phyloP scores from a whole-genome alignment of 2,797 vertebrate species.

The Fringilla coelebs region DNA sequence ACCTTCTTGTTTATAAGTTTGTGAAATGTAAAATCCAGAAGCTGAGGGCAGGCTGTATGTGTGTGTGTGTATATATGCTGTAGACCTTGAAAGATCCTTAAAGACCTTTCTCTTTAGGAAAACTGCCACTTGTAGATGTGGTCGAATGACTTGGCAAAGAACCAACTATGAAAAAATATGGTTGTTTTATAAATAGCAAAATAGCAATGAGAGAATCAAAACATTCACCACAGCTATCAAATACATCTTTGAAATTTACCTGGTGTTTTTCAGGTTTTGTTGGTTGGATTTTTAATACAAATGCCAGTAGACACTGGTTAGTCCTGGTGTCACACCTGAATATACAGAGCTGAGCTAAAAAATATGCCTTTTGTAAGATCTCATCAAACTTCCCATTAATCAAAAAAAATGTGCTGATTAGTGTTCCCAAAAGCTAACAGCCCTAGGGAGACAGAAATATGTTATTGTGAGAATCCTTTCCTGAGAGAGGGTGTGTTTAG shows the following conservation, averaged over 20 bases:
- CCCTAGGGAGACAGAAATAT: neutral
- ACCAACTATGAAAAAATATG: neutral
- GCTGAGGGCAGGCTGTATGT: neutral
- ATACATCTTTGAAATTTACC: neutral
- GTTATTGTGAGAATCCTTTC: neutral
- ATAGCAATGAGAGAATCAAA: neutral
- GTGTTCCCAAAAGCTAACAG: neutral
- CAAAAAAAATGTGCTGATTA: neutral
- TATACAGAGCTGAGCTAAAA: neutral
- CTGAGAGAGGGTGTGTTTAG: neutral
- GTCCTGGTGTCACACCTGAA: neutral
- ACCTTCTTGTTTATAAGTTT: neutral
- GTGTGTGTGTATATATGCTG: neutral
- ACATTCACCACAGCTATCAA: neutral
- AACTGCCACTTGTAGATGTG: neutral
- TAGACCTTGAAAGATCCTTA: too few species aligned
- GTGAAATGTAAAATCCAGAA: neutral
- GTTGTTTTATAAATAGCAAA: neutral
- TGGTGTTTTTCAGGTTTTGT: neutral
- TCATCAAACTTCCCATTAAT: neutral
- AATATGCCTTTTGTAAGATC: neutral
- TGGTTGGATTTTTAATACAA: neutral
- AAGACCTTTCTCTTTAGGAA: neutral
- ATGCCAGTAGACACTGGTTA: neutral
- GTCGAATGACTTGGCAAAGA: neutral